Evolutionary conservation across 2,113 vertebrate species (phyloP), one percentile per base, ranked within the genome.

Genomic region (Emydocephalus ijimae): DNA sequence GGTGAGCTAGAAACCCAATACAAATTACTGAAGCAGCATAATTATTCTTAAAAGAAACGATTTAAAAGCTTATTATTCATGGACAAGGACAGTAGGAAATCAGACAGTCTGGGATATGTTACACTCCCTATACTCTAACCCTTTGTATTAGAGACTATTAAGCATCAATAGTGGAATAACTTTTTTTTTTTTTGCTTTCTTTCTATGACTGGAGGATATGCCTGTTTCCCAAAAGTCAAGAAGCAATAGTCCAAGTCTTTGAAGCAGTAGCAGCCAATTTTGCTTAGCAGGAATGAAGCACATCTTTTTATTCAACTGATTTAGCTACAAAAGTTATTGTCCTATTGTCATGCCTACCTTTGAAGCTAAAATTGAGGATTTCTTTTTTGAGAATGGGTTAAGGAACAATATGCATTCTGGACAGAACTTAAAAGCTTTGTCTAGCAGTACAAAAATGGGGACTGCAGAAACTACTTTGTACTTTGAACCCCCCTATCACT

Each of bases 21-120:
- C 87, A 91, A 93, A 69, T 93, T 95, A 93, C 11, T 52, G 59
- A 90, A 21, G 11, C 89, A 93, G 52, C 88, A 3, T 1, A 3
- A 5, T 39, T 21, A 56, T 15, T 89, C 18, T 0, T 21, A 18
- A 45, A 43, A 89, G 39, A 56, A 90, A 81, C 21, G 1, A 34
- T 69, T 69, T 69, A 69, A 69, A 34, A 15, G 12, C 12, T 69
- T 34, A 34, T 69, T 69, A 69, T n/a, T 81, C 69, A 74, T 39
- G 69, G n/a, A 81, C 15, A 81, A 81, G 69, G 69, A 81, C 69
- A 81, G 15, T 39, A 39, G 15, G n/a, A 81, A 81, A 81, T 81
- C n/a, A 81, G 69, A 81, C 15, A 81, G 34, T 39, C 69, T 81
- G 34, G 6, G 34, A 39, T n/a, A 81, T 81, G 34, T 39, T 81